Evolutionary conservation across 2,797 vertebrate genomes (phyloP).

Genomic region (Acanthornis magna): DNA sequence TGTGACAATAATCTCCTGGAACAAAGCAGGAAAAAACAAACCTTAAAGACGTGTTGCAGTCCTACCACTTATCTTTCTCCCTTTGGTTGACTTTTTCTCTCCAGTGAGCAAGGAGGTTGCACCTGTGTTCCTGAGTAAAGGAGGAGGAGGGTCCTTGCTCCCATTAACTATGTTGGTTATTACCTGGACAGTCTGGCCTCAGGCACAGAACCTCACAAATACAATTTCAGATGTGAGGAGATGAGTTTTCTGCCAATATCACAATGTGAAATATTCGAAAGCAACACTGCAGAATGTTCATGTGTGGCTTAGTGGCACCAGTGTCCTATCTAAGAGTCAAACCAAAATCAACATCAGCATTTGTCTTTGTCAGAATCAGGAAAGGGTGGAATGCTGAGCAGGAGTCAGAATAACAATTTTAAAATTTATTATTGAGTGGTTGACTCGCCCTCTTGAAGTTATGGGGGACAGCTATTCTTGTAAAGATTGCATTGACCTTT

Average conservation of each 20-base stretch:
- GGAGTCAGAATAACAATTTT: background rate
- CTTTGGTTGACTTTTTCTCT: background rate
- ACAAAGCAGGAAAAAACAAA: conserved; percentile 7
- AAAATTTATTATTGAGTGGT: background rate
- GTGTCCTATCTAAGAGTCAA: background rate
- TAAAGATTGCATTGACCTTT: background rate
- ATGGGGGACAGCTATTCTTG: background rate
- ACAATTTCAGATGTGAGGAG: rapidly evolving
- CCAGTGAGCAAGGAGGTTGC: background rate
- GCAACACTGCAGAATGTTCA: rapidly evolving
- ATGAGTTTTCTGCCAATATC: background rate
- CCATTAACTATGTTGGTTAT: background rate
- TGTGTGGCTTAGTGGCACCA: background rate
- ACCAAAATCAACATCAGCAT: background rate
- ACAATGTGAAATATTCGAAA: background rate
- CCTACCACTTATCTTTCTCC: background rate
- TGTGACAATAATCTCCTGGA: conserved; percentile 28
- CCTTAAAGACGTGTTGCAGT: background rate
- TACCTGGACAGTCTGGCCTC: background rate
- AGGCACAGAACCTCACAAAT: background rate
- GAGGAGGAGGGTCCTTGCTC: background rate
- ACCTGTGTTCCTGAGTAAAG: background rate
- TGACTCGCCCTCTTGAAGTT: background rate
- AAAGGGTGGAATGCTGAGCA: background rate
- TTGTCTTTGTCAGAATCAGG: background rate